Evolutionary conservation across 2,888 invertebrate species (phyloP), one percentile per base, ranked within the genome.

Genomic region (Ashinkailepas kermadecensis): DNA sequence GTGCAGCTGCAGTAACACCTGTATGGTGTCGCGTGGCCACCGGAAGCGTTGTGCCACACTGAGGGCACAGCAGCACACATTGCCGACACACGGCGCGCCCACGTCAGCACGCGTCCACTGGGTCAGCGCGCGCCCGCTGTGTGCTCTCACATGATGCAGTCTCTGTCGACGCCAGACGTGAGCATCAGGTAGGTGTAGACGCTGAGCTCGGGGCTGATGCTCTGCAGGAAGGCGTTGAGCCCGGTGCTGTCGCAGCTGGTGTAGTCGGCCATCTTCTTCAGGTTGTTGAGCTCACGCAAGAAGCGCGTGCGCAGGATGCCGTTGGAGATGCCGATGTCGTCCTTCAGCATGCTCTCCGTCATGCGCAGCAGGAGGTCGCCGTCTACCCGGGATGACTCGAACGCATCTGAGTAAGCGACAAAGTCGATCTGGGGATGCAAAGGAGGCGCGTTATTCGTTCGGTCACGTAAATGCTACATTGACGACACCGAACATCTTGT

Each of bases 101-200:
- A 39, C 39, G 39, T 39, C 39, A 39, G 39, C 39, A 39, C 39
- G 39, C 39, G 39, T 4, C 39, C 39, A 39, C 39, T 39, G 39
- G 39, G 39, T 39, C 39, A 39, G 39, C 39, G 39, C 39, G 39
- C 39, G 39, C 39, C 39, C 2, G 39, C 1, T 39, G 39, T 59
- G 59, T 15, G 15, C 12, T 59, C 82, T 67, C 58, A 85, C 83
- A 94, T 91, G 83, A 99, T 91, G 15, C 94, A 93, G 85, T 94
- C 94, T 86, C 93, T 94, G 87, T 98, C 97, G 64, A 99, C 95
- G 23, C 99, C 99, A 56, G 96, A 94, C 87, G 96, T 95, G 81
- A 99, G 89, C 94, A 99, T 95, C 81, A 94, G 93, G 88, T 99
- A 99, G 0, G 99, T 97, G 88, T 99, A 99, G 85, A 95, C 96